These are phyloP conservation scores for Brachionus koreanus DNA, from an alignment of 1,140 invertebrate genomes.

Conservation along the genomic window DNA sequence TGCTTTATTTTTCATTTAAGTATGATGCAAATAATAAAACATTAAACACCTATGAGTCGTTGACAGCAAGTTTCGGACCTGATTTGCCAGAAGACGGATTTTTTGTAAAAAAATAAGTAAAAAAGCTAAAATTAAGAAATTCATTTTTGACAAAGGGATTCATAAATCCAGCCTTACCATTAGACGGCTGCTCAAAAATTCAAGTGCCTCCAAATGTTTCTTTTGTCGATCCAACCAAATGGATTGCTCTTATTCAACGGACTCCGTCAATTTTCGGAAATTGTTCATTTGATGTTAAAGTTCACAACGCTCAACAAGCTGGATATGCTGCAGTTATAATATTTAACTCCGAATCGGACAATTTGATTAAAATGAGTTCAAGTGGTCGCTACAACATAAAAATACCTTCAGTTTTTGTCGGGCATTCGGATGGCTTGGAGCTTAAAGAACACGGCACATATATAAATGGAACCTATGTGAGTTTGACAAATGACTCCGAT, in stretches of 20 bases:
- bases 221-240: background rate
- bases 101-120: background rate
- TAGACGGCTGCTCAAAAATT: constrained; percentile 14
- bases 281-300: constrained; percentile 43
- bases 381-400: constrained; percentile 23
- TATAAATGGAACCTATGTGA: constrained; percentile 16
- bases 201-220: constrained; percentile 34
- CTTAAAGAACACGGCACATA: background rate
- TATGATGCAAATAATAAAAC: constrained; percentile 21
- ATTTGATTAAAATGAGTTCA: constrained; percentile 36
- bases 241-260: constrained; percentile 43
- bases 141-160: constrained; percentile 10
- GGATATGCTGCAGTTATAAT: constrained; percentile 35
- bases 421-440: constrained; percentile 10
- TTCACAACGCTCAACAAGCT: constrained; percentile 40
- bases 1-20: background rate
- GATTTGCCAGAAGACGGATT: constrained; percentile 26
- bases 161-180: background rate
- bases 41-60: constrained; percentile 21
- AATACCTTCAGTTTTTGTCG: constrained; percentile 40
- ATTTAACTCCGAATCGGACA: constrained; percentile 28
- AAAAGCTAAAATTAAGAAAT: background rate
- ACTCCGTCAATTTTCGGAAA: constrained; percentile 27
- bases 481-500: constrained; percentile 4
- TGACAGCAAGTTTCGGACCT: constrained; percentile 9